Base-by-base conservation (phyloP, 2,113 vertebrate genomes). In the Melospiza melodia region DNA sequence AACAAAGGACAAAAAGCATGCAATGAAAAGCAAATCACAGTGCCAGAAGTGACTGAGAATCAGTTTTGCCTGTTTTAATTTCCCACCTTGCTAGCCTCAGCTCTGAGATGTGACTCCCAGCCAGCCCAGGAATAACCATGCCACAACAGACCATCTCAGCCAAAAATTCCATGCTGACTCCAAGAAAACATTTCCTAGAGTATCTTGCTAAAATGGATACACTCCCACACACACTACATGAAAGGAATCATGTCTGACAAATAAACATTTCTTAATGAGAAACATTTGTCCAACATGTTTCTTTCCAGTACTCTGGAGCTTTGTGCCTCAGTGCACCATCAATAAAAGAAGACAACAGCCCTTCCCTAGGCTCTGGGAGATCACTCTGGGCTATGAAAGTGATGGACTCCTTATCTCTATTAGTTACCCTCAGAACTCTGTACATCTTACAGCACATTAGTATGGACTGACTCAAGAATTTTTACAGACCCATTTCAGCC, bases 241-340 rank as follows among this genome's bases (percentile, higher is more conserved):
- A 94, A 90, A 92, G 93, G 55, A 94, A 67, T 94, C 48, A 17
- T 41, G 52, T 82, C 80, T 94, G 76, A 95, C 65, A 96, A 96
- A 94, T 73, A 95, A 97, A 92, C 52, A 93, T 95, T 91, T 92
- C 81, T 57, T 93, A 94, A 93, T 81, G 44, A 71, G 89, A 95
- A 96, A 93, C 93, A 93, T 90, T 94, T 81, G 84, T 68, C 57
- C 80, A 87, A 30, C 37, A 5, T 71, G 24, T 82, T 95, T 48
- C 65, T 92, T 44, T 30, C 41, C 57, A 77, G 57, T n/a, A n/a
- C 35, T 83, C 55, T 44, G 71, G 61, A 71, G 57, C 30, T 81
- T 66, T 90, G 52, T 65, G 79, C 66, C 48, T 96, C 43, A 57
- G 48, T 71, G 44, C 41, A 44, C 14, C 48, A 68, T 67, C 57